Evolutionary conservation across 1,140 invertebrate genomes (phyloP), one percentile per base, ranked within the genome.

Genomic region (Daktulosphaira vitifoliae): DNA sequence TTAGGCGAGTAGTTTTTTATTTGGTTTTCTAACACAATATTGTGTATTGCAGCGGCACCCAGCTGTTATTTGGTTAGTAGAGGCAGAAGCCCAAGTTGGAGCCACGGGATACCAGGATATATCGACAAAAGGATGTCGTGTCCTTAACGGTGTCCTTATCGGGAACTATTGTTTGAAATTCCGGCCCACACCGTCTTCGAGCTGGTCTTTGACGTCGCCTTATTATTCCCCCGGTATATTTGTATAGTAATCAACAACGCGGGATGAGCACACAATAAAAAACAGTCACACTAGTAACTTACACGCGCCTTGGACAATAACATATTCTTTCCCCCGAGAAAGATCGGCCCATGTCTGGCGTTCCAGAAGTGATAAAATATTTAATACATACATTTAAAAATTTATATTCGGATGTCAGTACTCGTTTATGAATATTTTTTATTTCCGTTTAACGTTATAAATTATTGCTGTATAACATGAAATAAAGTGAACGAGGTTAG

Each of bases 151-250:
- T 59, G 39, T 44, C 23, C 54, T 11, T 20, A 46, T 42, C 39
- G 23, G 54, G 26, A 20, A 25, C 54, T 46, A 59, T 59, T 59
- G 54, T 59, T 59, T 18, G 23, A 29, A 33, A 44, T 59, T 59
- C 9, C 54, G 22, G 39, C 53, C 38, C 38, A 26, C 38, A n/a
- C 15, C 38, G 9, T 29, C 18, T 4, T 8, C 20, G 5, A 8
- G 15, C 13, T 54, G 16, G 37, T 22, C 38, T 49, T n/a, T 3
- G 5, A 56, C n/a, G 37, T 56, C 38, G 13, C 42, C 6, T 22
- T 25, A 16, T 42, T 56, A 23, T n/a, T n/a, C n/a, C n/a, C 29
- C 29, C 2, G 5, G 20, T 29, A 13, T 11, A 20, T 18, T 22
- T 8, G 33, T 18, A 37, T 22, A 38, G 29, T 37, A 44, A 56